Evolutionary conservation across 2,888 invertebrate genomes (phyloP), one percentile per base, ranked within the genome.

Genomic region (Agonopterix alstromeriana): DNA sequence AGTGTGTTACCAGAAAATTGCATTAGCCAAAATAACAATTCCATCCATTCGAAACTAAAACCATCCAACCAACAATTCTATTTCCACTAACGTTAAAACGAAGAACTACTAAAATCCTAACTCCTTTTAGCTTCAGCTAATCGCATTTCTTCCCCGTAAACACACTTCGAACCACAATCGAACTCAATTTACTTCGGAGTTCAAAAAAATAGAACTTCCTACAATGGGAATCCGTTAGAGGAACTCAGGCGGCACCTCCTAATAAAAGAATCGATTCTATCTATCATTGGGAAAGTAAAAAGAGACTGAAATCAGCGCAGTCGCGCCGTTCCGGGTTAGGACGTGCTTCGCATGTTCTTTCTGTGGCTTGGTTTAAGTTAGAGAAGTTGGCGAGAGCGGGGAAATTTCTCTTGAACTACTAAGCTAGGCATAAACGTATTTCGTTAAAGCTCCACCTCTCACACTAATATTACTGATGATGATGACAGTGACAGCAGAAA

Each of bases 221-320:
- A 77, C 76, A 77, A 79, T 74, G 67, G 71, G 58, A 68, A 63
- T 61, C 69, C 63, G 67, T 67, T 71, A 60, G 64, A 60, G 63
- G 65, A 65, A 65, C 63, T 62, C 61, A 63, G 60, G 66, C 68
- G 60, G 66, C 69, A 68, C 67, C 69, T 69, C 58, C 72, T 73
- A 76, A 82, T 82, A 81, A 81, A 82, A 81, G 79, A 75, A 82
- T 77, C 70, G 73, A 65, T 64, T 74, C 73, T 73, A 76, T 77
- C 77, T 80, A 77, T 82, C 78, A 75, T 70, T 76, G 74, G 66
- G 56, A 65, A 64, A 67, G 73, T 69, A 74, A 76, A 81, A 80
- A 77, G 73, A 73, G 67, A 65, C 67, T 71, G 61, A 74, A 85
- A 83, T 85, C 83, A 82, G 79, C 67, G 74, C 67, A 69, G 70